phyloP scores from a whole-genome alignment of 2,113 vertebrate genomes.

The Clupea harengus region DNA sequence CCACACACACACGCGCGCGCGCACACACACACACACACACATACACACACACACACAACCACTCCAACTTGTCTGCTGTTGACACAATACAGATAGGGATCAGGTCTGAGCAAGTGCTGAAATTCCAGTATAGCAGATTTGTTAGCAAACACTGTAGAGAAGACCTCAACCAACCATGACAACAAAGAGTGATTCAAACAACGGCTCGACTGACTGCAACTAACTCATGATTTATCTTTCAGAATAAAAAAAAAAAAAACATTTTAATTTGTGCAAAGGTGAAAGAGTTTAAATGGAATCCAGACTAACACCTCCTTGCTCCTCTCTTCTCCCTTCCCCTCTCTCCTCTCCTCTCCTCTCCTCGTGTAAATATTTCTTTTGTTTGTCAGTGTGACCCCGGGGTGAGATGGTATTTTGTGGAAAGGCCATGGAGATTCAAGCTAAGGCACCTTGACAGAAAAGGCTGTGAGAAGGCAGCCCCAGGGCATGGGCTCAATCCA shows the following conservation, averaged over 20 bases:
- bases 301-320: conserved; percentile 40
- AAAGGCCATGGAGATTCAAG: conserved; percentile 60
- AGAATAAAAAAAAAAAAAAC: conserved; percentile 7
- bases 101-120: conserved; percentile 83
- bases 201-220: neutral
- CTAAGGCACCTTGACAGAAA: conserved; percentile 63
- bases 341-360: neutral
- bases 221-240: neutral
- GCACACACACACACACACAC: conserved; percentile 20
- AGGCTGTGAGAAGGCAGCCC: conserved; percentile 60
- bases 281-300: conserved; percentile 18
- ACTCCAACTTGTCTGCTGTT: conserved; percentile 75
- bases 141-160: conserved; percentile 71
- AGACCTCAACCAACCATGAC: conserved; percentile 65
- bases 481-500: conserved; percentile 63
- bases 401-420: conserved; percentile 56
- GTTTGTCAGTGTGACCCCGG: conserved; percentile 50
- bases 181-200: neutral
- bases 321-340: neutral
- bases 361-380: conserved; percentile 42
- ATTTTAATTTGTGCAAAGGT: conserved; percentile 22
- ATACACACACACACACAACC: conserved; percentile 28
- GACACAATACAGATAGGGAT: conserved; percentile 83
- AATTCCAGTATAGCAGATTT: conserved; percentile 82
- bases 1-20: conserved; percentile 19